Conservation (phyloP, 2,888 invertebrate species). For the Epirrhoe tristata region DNA sequence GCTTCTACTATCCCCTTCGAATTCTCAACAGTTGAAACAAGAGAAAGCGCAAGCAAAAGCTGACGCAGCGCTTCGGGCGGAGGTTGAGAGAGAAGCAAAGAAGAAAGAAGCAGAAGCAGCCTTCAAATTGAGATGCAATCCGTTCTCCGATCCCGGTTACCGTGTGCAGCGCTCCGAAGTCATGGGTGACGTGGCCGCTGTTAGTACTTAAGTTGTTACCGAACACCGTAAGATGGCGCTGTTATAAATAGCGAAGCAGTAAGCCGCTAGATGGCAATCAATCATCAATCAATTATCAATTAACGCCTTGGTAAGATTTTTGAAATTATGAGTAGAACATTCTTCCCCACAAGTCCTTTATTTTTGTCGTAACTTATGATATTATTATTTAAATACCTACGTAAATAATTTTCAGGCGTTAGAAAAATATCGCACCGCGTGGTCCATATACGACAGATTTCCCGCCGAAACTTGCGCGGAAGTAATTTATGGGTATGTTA, state of each 20-base stretch:
- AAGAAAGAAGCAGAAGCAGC: slow-evolving; percentile 50
- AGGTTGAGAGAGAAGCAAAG: slow-evolving; percentile 41
- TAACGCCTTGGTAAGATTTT: too few species aligned
- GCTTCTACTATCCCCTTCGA: neutral
- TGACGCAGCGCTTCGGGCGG: slow-evolving; percentile 54
- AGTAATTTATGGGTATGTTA: slow-evolving; percentile 49
- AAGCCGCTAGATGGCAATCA: neutral
- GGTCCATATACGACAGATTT: slow-evolving; percentile 55
- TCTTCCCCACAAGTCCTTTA: too few species aligned
- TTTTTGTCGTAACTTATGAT: neutral
- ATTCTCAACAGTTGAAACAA: slow-evolving; percentile 48
- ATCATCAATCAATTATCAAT: too few species aligned
- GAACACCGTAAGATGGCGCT: neutral
- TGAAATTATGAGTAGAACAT: too few species aligned
- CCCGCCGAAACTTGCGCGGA: slow-evolving; percentile 45
- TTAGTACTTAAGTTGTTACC: slow-evolving; percentile 30
- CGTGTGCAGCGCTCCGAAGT: slow-evolving; percentile 40
- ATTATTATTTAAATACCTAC: neutral
- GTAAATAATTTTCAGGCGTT: slow-evolving; percentile 45
- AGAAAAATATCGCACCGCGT: slow-evolving; percentile 49
- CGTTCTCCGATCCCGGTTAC: slow-evolving; percentile 59
- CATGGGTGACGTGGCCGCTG: slow-evolving; percentile 43
- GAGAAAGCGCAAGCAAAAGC: slow-evolving; percentile 47
- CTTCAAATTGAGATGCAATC: slow-evolving; percentile 53
- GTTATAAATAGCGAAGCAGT: neutral